Percentiles rank a stretch among this genome's conserved stretches.
Conservation (phyloP, 1,140 invertebrate species). For the Plodia interpunctella region DNA sequence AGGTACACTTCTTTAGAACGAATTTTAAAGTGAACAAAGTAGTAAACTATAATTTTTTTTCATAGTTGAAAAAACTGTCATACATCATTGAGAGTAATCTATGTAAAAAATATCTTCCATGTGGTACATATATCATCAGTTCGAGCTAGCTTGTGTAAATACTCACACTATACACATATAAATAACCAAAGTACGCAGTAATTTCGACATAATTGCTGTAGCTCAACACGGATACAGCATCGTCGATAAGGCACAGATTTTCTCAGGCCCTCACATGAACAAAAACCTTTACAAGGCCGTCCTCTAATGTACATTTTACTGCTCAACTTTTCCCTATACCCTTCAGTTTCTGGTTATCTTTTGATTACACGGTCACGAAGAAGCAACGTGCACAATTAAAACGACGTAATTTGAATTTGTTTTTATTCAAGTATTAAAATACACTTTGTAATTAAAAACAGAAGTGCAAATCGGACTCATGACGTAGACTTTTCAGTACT, state of each 20-base stretch:
- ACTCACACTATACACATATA: neutral
- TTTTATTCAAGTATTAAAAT: neutral
- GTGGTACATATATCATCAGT: no score
- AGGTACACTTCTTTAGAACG: no score
- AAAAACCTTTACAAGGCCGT: constrained; percentile 11
- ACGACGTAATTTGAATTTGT: neutral
- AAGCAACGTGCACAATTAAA: constrained; percentile 2
- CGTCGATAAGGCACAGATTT: neutral
- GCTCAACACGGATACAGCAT: no score
- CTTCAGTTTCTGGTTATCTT: neutral
- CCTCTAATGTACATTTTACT: constrained; percentile 7
- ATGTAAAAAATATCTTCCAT: no score
- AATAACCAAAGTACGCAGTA: neutral
- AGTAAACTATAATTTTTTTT: no score
- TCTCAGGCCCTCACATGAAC: constrained; percentile 7
- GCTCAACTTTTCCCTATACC: neutral
- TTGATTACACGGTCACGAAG: constrained; percentile 1
- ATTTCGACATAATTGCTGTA: neutral
- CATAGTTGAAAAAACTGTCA: no score
- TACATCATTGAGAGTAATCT: no score
- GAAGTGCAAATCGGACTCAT: neutral
- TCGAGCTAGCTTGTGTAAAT: no score
- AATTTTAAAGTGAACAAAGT: no score
- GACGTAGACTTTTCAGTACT: no score
- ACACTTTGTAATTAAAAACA: neutral